Evolutionary conservation across 2,888 invertebrate genomes (phyloP).

Genomic region (Cryptocephalus primarius): DNA sequence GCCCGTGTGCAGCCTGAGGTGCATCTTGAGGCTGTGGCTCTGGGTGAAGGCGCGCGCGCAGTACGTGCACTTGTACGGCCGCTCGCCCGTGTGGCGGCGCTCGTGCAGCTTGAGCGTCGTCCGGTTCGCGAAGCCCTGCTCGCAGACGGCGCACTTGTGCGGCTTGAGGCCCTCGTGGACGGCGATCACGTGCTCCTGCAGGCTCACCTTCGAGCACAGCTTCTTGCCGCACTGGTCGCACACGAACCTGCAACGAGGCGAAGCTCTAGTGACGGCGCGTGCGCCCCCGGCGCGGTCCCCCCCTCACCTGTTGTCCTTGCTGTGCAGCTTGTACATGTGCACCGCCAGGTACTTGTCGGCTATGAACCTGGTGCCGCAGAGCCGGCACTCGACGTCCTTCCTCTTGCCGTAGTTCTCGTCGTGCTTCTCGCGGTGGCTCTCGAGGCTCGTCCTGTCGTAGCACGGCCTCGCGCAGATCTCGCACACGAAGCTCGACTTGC

Average conservation of each 20-base stretch:
- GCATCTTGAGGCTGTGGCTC: constrained; percentile 17
- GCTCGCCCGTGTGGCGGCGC: constrained; percentile 43
- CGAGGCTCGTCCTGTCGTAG: constrained; percentile 19
- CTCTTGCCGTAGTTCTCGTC: constrained; percentile 15
- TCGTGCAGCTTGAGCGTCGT: constrained; percentile 43
- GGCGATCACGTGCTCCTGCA: constrained; percentile 22
- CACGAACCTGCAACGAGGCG: constrained; percentile 12
- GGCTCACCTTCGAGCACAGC: constrained; percentile 30
- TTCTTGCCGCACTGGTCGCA: constrained; percentile 44
- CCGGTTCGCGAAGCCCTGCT: constrained; percentile 45
- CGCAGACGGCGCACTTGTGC: constrained; percentile 42
- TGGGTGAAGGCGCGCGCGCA: constrained; percentile 45
- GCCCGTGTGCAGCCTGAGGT: constrained; percentile 35
- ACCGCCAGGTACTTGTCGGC: constrained; percentile 18
- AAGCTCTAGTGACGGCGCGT: too few relatives aligned
- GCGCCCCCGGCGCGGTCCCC: too few relatives aligned
- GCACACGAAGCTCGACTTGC: constrained; percentile 19
- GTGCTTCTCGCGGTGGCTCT: constrained; percentile 19
- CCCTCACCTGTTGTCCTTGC: constrained; percentile 4
- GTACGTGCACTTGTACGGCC: constrained; percentile 43
- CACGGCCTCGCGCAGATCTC: constrained; percentile 22
- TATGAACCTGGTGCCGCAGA: constrained; percentile 18
- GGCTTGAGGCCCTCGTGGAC: constrained; percentile 35
- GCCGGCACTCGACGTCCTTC: constrained; percentile 18
- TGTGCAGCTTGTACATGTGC: constrained; percentile 18